Conservation (phyloP, 2,888 invertebrate genomes). For the Eupithecia subumbrata region DNA sequence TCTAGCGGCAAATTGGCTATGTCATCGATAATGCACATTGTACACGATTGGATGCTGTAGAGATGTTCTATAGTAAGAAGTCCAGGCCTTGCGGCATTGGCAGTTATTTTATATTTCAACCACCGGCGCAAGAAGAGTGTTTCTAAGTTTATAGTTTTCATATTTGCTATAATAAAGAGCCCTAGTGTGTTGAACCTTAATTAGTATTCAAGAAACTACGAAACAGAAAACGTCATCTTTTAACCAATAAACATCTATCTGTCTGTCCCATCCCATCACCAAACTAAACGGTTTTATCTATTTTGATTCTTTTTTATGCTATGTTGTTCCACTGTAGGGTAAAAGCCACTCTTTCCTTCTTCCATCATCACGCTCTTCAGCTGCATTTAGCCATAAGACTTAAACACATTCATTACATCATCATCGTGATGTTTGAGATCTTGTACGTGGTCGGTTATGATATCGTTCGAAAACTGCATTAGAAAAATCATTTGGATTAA, state of each 20-base stretch:
- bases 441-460: no score
- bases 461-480: not conserved
- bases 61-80: not conserved
- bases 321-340: not conserved
- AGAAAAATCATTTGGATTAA: not conserved
- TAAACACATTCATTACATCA: no score
- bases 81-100: not conserved
- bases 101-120: not conserved
- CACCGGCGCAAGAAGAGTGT: not conserved
- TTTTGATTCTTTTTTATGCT: not conserved
- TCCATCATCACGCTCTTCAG: not conserved
- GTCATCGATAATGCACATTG: conserved; percentile 50
- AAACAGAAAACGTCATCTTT: no score
- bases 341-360: not conserved
- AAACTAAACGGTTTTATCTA: not conserved
- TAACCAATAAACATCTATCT: not conserved
- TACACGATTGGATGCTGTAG: conserved; percentile 3
- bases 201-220: no score
- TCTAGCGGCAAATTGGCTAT: conserved; percentile 56
- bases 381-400: not conserved
- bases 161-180: not conserved
- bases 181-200: no score
- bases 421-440: not conserved
- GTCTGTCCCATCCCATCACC: not conserved
- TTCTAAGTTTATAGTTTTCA: no score